Percentiles rank a stretch among this genome's conserved stretches.
These are phyloP conservation scores for Apodemia hepburni DNA, from an alignment of 2,888 invertebrate species.

Conservation along the genomic window DNA sequence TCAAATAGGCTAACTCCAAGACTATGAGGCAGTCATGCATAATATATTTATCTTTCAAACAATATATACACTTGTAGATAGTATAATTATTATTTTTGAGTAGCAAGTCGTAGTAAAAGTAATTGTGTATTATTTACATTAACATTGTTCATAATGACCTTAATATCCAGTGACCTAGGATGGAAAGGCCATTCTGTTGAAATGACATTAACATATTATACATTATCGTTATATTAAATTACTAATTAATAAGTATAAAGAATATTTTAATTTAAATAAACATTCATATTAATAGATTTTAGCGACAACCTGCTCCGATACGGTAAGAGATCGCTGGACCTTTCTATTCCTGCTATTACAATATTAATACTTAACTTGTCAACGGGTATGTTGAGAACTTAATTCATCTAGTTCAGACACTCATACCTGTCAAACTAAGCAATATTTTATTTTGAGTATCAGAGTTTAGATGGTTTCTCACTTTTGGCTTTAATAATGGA, in stretches of 20 bases:
- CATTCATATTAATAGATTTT: too few species aligned
- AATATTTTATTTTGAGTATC: too few species aligned
- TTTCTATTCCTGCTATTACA: too few species aligned
- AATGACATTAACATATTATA: conserved; percentile 39
- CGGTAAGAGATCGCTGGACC: too few species aligned
- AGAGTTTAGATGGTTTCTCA: too few species aligned
- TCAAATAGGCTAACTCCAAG: not conserved
- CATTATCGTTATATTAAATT: not conserved
- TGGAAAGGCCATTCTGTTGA: conserved; percentile 31
- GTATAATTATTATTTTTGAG: not conserved
- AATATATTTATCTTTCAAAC: not conserved
- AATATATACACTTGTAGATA: not conserved
- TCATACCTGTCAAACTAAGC: too few species aligned
- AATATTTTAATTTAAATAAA: too few species aligned
- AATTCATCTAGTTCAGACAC: too few species aligned
- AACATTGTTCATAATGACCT: conserved; percentile 27
- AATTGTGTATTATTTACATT: conserved; percentile 16
- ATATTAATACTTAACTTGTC: too few species aligned
- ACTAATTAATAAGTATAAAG: not conserved
- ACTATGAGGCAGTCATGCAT: not conserved
- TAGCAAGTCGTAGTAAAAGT: not conserved
- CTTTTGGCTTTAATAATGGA: too few species aligned
- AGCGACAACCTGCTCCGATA: too few species aligned
- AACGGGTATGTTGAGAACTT: too few species aligned
- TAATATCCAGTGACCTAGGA: conserved; percentile 32